phyloP scores from a whole-genome alignment of 2,113 vertebrate species.

The Tenebrosternarchus preto region DNA sequence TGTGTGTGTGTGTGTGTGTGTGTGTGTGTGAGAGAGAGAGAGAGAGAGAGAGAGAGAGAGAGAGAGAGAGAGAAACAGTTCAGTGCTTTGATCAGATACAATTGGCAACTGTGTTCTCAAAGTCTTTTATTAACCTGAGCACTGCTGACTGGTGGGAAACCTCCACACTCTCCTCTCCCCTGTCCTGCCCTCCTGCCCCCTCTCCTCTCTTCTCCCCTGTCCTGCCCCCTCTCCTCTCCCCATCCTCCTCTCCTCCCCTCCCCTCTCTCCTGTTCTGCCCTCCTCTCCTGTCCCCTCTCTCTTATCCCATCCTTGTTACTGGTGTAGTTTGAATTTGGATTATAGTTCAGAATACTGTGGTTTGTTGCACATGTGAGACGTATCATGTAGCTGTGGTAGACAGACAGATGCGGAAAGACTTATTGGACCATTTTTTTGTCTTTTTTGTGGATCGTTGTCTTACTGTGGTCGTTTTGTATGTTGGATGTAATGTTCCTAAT shows the following conservation, averaged over 20 bases:
- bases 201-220: neutral
- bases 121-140: slow-evolving; percentile 41
- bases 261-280: slow-evolving; percentile 43
- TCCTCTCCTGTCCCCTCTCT: neutral
- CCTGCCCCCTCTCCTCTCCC: too few relatives aligned
- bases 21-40: too few relatives aligned
- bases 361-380: too few relatives aligned
- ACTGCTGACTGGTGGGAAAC: slow-evolving; percentile 13
- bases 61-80: too few relatives aligned
- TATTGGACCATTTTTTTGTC: too few relatives aligned
- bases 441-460: too few relatives aligned
- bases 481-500: neutral
- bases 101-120: slow-evolving; percentile 2
- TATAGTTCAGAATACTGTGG: too few relatives aligned
- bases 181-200: neutral
- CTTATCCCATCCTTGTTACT: slow-evolving; percentile 1
- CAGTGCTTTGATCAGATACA: slow-evolving; percentile 39
- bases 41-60: too few relatives aligned
- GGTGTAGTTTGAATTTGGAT: too few relatives aligned
- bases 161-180: neutral
- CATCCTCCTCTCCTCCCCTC: neutral
- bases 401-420: too few relatives aligned
- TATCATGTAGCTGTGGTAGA: too few relatives aligned
- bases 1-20: slow-evolving; percentile 45
- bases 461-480: neutral